Conservation (phyloP, 1,140 invertebrate species). For the Zophobas morio region DNA sequence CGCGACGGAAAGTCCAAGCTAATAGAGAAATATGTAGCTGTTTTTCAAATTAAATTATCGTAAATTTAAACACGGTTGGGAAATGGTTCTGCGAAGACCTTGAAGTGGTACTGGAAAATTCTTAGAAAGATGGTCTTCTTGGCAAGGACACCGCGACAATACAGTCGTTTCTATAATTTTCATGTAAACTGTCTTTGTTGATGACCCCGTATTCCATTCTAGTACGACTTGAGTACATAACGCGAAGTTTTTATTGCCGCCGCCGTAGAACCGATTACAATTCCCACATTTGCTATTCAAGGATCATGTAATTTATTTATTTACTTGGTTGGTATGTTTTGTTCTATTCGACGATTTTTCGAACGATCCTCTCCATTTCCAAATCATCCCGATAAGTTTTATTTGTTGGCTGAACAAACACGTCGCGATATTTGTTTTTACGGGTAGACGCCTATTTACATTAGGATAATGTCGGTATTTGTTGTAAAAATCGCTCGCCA, state of each 20-base stretch:
- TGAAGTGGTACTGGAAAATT: neutral
- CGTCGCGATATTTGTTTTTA: slow-evolving; percentile 19
- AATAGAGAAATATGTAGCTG: too few relatives aligned
- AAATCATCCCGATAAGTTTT: slow-evolving; percentile 22
- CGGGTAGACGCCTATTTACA: slow-evolving; percentile 32
- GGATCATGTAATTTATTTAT: slow-evolving; percentile 39
- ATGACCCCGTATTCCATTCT: slow-evolving; percentile 40
- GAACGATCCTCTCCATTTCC: neutral
- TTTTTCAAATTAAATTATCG: too few relatives aligned
- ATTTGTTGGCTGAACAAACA: slow-evolving; percentile 34
- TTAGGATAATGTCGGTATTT: slow-evolving; percentile 16
- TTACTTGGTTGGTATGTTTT: slow-evolving; percentile 21
- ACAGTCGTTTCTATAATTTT: neutral
- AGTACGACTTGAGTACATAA: slow-evolving; percentile 4
- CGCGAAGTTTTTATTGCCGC: slow-evolving; percentile 5
- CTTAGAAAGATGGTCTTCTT: neutral
- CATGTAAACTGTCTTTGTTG: slow-evolving; percentile 18
- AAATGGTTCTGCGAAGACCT: neutral
- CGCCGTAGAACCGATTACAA: slow-evolving; percentile 4
- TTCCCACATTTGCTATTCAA: slow-evolving; percentile 37
- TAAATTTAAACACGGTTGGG: neutral
- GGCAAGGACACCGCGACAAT: neutral
- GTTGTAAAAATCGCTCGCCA: slow-evolving; percentile 11
- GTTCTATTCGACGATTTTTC: neutral
- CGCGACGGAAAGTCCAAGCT: slow-evolving; percentile 6